Evolutionary conservation across 1,140 invertebrate genomes (phyloP).

Genomic region (Heliconius eleuchia): DNA sequence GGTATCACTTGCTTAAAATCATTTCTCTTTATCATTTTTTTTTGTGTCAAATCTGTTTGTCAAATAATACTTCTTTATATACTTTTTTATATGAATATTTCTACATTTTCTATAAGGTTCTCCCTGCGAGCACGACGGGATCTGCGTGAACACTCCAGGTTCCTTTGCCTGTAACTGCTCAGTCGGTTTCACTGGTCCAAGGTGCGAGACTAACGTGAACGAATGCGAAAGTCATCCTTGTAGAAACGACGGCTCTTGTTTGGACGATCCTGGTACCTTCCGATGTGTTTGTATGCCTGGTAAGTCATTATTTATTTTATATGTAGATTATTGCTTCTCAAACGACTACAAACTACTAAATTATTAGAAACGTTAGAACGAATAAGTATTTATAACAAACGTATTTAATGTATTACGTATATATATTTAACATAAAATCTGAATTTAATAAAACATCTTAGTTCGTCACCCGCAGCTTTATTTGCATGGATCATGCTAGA

Average conservation of each 20-base stretch:
- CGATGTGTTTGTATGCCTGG: constrained; percentile 98
- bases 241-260: constrained; percentile 95
- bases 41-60: no score
- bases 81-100: neutral
- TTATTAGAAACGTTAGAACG: no score
- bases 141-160: constrained; percentile 96
- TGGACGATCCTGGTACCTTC: constrained; percentile 97
- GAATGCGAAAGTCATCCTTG: constrained; percentile 97
- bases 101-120: constrained; percentile 83
- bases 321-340: no score
- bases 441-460: no score
- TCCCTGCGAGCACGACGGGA: constrained; percentile 95
- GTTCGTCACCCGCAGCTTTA: no score
- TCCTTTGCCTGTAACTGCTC: constrained; percentile 96
- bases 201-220: constrained; percentile 96
- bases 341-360: no score
- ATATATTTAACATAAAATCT: no score
- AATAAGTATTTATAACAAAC: neutral
- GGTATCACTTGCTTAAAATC: no score
- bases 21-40: no score
- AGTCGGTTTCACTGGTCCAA: constrained; percentile 94
- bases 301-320: constrained; percentile 77
- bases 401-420: no score
- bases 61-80: neutral
- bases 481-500: no score